A percentile compares a stretch with the other conserved stretches of the same genome.
Conservation (phyloP, 2,888 invertebrate genomes). For the Crossocerus cetratus region DNA sequence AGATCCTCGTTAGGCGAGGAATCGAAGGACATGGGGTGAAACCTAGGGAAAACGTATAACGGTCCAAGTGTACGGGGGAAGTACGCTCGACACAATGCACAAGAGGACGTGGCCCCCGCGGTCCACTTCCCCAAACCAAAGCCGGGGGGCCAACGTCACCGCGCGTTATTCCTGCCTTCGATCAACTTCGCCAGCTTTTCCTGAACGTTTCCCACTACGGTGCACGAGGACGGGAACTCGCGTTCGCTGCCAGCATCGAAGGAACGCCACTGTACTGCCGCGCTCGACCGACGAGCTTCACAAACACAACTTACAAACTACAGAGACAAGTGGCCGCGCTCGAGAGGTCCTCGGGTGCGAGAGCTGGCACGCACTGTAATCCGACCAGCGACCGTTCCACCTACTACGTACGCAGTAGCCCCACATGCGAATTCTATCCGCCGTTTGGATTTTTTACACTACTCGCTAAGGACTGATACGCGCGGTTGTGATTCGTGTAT, state of each 20-base stretch:
- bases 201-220: conserved; percentile 25
- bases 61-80: background rate
- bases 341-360: background rate
- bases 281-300: conserved; percentile 18
- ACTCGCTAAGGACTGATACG: conserved; percentile 21
- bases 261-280: conserved; percentile 8
- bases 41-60: background rate
- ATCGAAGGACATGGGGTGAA: conserved; percentile 30
- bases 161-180: conserved; percentile 25
- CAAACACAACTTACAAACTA: conserved; percentile 20
- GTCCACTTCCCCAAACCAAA: conserved; percentile 49
- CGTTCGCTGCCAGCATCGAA: conserved; percentile 1
- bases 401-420: conserved; percentile 29
- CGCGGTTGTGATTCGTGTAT: conserved; percentile 16
- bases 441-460: conserved; percentile 59
- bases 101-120: conserved; percentile 29
- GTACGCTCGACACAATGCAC: background rate
- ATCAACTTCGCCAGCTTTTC: conserved; percentile 40
- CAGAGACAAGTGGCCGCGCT: conserved; percentile 10
- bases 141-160: conserved; percentile 31
- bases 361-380: conserved; percentile 17
- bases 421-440: conserved; percentile 51
- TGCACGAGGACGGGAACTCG: background rate
- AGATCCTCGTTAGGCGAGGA: conserved; percentile 37
- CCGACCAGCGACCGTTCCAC: conserved; percentile 34